Conservation (phyloP, 2,797 vertebrate species). For the Lacerta agilis region DNA sequence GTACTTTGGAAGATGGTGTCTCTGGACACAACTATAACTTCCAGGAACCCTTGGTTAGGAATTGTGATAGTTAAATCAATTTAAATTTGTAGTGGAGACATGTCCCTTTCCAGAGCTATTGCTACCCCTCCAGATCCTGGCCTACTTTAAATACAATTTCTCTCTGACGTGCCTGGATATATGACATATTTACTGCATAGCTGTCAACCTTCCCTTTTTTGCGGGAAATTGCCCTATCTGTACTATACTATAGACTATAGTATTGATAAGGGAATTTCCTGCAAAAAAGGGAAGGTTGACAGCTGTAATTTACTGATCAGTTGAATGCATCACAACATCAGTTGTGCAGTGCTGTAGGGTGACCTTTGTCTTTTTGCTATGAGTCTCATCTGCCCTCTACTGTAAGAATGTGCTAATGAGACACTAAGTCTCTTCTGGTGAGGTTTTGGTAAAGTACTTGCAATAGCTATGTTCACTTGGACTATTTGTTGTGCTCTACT, state of each 20-base stretch:
- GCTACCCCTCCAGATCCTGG: not conserved
- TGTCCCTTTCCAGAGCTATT: not conserved
- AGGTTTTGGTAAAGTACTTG: not conserved
- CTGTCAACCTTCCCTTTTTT: too few species aligned
- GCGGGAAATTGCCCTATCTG: too few species aligned
- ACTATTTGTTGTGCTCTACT: not conserved
- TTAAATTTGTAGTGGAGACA: not conserved
- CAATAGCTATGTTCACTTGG: not conserved
- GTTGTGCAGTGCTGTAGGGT: not conserved
- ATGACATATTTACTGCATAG: not conserved
- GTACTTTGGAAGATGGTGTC: too few species aligned
- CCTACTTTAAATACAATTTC: not conserved
- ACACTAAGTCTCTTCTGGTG: not conserved
- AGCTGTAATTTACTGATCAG: not conserved
- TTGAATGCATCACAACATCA: not conserved
- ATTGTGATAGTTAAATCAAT: not conserved
- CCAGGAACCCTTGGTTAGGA: not conserved
- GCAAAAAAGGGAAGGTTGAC: too few species aligned
- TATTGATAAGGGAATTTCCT: too few species aligned
- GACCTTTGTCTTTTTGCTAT: not conserved
- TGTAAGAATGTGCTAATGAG: not conserved
- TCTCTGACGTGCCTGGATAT: not conserved
- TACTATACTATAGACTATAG: too few species aligned
- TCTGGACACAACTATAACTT: not conserved
- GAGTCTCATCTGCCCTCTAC: not conserved